Percentiles rank a stretch among this genome's conserved stretches.
Conservation (phyloP, 2,888 invertebrate genomes). For the Plagodis pulveraria region DNA sequence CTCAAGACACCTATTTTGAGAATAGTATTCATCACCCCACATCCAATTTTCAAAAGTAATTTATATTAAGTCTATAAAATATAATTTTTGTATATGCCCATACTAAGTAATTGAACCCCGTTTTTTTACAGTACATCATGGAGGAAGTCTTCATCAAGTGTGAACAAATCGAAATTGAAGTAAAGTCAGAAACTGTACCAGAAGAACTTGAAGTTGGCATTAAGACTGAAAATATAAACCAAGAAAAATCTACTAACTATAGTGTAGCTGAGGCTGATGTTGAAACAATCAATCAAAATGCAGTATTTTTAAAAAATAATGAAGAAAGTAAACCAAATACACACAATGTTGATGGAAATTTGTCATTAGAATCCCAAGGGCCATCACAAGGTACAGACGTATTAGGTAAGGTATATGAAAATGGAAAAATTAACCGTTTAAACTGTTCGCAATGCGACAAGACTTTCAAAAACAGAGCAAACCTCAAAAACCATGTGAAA, state of each 20-base stretch:
- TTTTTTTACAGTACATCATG: conserved; percentile 8
- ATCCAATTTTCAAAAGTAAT: too few relatives aligned
- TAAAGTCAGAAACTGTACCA: conserved; percentile 2
- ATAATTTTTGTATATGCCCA: too few relatives aligned
- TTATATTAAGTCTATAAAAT: too few relatives aligned
- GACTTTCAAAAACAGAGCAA: conserved; percentile 46
- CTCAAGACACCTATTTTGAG: too few relatives aligned
- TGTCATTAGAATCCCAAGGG: neutral
- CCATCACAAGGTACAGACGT: conserved; percentile 17
- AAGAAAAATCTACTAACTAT: neutral
- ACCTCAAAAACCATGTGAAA: conserved; percentile 45
- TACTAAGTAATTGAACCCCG: neutral
- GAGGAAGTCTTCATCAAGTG: conserved; percentile 25
- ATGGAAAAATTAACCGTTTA: conserved; percentile 47
- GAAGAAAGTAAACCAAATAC: neutral
- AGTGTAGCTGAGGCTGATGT: neutral
- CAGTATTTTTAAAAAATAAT: neutral
- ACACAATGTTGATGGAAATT: neutral
- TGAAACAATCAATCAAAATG: neutral
- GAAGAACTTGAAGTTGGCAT: neutral
- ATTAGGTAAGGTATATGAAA: conserved; percentile 46
- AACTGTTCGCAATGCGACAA: conserved; percentile 41
- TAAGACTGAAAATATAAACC: conserved; percentile 2
- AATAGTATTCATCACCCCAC: too few relatives aligned
- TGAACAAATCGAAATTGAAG: conserved; percentile 19